Conservation (phyloP, 2,888 invertebrate species). For the Ormyrus nitidulus region DNA sequence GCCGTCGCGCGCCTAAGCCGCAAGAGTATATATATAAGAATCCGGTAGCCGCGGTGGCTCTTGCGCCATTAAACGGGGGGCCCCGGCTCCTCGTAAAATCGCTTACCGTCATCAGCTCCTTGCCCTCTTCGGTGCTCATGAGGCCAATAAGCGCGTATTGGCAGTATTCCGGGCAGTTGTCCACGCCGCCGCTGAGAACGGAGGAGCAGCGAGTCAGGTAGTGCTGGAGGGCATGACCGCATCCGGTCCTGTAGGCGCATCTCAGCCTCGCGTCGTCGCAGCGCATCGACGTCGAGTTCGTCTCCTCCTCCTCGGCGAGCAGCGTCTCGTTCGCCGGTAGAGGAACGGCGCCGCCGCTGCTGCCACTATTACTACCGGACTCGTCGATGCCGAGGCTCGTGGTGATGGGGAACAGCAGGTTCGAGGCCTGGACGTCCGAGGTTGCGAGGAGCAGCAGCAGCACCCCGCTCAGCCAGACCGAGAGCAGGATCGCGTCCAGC, state of each 20-base stretch:
- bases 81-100: too few relatives aligned
- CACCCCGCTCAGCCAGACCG: conserved; percentile 17
- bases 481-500: conserved; percentile 20
- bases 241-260: conserved; percentile 86
- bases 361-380: neutral
- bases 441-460: neutral
- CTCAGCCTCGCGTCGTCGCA: conserved; percentile 84
- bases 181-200: conserved; percentile 79
- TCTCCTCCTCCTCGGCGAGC: conserved; percentile 1
- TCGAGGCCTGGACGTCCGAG: neutral
- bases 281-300: conserved; percentile 65
- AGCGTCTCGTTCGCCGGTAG: neutral
- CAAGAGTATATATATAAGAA: too few relatives aligned
- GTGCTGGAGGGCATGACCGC: conserved; percentile 86
- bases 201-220: conserved; percentile 85
- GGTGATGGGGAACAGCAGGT: conserved; percentile 28
- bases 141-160: conserved; percentile 87
- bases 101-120: conserved; percentile 85
- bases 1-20: too few relatives aligned
- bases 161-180: conserved; percentile 83
- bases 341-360: neutral
- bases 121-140: conserved; percentile 87
- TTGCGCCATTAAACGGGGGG: too few relatives aligned
- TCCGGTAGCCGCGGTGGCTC: too few relatives aligned
- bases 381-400: conserved; percentile 12